These are phyloP conservation scores for Heliconius ismenius DNA, from an alignment of 2,888 invertebrate species.

Conservation along the genomic window DNA sequence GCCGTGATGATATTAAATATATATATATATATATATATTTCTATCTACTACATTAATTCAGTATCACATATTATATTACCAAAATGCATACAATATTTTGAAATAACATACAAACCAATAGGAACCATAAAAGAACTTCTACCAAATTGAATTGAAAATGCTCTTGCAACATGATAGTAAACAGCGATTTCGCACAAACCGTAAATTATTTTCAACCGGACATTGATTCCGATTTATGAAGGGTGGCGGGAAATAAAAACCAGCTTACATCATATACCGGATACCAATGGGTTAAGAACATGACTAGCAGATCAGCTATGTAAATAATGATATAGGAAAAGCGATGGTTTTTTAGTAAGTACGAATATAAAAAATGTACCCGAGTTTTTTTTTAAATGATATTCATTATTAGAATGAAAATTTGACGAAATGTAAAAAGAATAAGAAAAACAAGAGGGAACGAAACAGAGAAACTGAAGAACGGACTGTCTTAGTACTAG, in stretches of 20 bases:
- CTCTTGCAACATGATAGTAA: slow-evolving; percentile 24
- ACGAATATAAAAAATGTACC: not conserved
- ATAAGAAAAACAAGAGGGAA: no score
- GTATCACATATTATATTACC: no score
- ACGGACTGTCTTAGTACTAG: no score
- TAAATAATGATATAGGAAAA: slow-evolving; percentile 9
- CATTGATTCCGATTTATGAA: slow-evolving; percentile 60
- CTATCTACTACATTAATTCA: no score
- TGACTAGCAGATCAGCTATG: slow-evolving; percentile 14
- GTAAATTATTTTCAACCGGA: slow-evolving; percentile 48
- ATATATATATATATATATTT: no score
- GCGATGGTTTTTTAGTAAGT: not conserved
- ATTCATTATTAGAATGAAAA: not conserved
- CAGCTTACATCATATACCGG: slow-evolving; percentile 46
- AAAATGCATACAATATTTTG: not conserved
- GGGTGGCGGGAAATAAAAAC: slow-evolving; percentile 59
- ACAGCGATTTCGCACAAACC: slow-evolving; percentile 33
- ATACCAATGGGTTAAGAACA: slow-evolving; percentile 38
- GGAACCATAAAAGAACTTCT: not conserved
- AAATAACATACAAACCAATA: not conserved
- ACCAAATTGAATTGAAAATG: slow-evolving; percentile 2
- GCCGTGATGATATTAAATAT: no score
- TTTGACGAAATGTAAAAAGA: no score
- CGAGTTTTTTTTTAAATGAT: not conserved
- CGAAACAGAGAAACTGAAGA: no score